phyloP scores from a whole-genome alignment of 2,113 vertebrate species.

The Sialia sialis region DNA sequence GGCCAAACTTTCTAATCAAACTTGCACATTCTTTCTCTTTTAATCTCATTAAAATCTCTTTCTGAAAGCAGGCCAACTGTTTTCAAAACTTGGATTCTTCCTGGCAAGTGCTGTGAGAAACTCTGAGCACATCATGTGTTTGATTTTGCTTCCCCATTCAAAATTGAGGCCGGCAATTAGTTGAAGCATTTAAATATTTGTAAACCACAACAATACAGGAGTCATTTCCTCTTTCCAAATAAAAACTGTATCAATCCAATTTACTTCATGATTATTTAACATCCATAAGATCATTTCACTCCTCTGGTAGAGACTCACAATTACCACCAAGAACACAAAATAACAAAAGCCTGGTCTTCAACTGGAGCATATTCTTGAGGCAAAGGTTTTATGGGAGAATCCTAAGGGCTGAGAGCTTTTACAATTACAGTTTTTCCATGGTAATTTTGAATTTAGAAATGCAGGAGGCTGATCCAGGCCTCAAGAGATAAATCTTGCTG shows the following conservation, averaged over 20 bases:
- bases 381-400: neutral
- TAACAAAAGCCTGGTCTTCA: neutral
- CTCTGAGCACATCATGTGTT: neutral
- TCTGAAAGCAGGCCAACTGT: conserved; percentile 45
- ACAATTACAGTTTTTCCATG: neutral
- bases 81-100: conserved; percentile 29
- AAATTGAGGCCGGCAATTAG: conserved; percentile 12
- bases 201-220: conserved; percentile 34
- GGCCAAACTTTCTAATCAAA: conserved; percentile 19
- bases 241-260: conserved; percentile 2
- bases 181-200: conserved; percentile 34
- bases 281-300: neutral
- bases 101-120: conserved; percentile 43
- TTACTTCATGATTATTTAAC: conserved; percentile 1
- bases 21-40: conserved; percentile 37
- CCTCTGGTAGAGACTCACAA: neutral
- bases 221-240: conserved; percentile 23
- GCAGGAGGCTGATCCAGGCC: neutral
- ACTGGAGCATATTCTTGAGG: neutral
- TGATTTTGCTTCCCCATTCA: conserved; percentile 46
- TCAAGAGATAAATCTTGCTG: neutral
- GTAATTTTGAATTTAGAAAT: neutral
- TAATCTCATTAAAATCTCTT: conserved; percentile 38
- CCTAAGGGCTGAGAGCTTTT: neutral
- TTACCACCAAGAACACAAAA: neutral